Conservation (phyloP, 2,113 vertebrate genomes). For the Mugil cephalus region DNA sequence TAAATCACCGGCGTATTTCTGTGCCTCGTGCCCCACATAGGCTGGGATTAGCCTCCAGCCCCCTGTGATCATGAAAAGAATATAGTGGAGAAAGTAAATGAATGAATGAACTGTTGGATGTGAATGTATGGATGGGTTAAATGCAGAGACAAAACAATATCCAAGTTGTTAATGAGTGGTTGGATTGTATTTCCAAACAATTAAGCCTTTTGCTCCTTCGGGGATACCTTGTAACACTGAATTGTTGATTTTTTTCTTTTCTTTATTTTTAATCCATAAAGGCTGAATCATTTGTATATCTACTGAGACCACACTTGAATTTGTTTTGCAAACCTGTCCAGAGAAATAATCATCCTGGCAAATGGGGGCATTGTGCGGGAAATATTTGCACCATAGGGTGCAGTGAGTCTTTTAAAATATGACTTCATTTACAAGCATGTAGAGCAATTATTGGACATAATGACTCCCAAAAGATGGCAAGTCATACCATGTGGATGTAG, state of each 20-base stretch:
- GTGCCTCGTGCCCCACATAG: constrained; percentile 2
- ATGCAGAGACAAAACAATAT: no score
- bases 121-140: no score
- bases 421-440: constrained; percentile 19
- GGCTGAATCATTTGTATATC: background rate
- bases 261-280: constrained; percentile 3
- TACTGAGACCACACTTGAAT: background rate
- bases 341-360: constrained; percentile 1
- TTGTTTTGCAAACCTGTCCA: constrained; percentile 2
- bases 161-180: background rate
- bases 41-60: constrained; percentile 28
- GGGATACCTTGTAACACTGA: background rate
- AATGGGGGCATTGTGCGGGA: constrained; percentile 5
- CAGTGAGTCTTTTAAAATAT: constrained; percentile 6
- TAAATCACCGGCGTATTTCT: constrained; percentile 32
- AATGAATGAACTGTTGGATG: background rate
- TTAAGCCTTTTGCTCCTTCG: background rate
- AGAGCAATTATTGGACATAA: constrained; percentile 18
- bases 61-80: constrained; percentile 28
- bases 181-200: background rate
- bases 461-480: constrained; percentile 25
- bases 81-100: constrained; percentile 21
- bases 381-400: constrained; percentile 6
- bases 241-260: background rate
- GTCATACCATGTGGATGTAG: background rate